phyloP scores from a whole-genome alignment of 2,113 vertebrate genomes.

The Anguilla japonica region DNA sequence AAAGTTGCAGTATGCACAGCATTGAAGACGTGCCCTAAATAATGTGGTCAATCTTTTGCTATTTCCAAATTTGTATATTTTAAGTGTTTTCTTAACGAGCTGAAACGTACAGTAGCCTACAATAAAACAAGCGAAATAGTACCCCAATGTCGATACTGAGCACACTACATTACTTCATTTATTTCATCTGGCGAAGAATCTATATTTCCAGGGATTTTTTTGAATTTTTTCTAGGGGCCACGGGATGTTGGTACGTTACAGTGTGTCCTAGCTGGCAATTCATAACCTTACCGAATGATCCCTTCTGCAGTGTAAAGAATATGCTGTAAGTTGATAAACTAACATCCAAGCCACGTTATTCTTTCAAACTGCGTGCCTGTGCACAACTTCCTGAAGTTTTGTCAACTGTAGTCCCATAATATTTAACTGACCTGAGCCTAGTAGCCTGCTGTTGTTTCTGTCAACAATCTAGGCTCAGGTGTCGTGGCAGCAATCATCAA shows the following conservation, averaged over 20 bases:
- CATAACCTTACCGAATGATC: neutral
- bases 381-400: neutral
- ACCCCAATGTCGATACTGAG: neutral
- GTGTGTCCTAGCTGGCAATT: neutral
- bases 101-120: neutral
- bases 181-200: neutral
- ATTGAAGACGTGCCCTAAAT: neutral
- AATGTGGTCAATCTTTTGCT: neutral
- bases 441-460: neutral
- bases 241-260: neutral
- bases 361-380: neutral
- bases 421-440: neutral
- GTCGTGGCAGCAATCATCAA: neutral
- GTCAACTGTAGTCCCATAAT: neutral
- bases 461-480: neutral
- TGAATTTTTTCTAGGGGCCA: neutral
- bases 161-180: neutral
- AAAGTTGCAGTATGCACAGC: neutral
- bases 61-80: neutral
- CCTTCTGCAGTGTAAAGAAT: neutral
- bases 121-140: neutral
- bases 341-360: neutral
- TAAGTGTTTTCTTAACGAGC: neutral
- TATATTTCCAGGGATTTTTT: neutral
- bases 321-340: neutral